phyloP scores from a whole-genome alignment of 2,888 invertebrate genomes.

The Hyalella azteca region DNA sequence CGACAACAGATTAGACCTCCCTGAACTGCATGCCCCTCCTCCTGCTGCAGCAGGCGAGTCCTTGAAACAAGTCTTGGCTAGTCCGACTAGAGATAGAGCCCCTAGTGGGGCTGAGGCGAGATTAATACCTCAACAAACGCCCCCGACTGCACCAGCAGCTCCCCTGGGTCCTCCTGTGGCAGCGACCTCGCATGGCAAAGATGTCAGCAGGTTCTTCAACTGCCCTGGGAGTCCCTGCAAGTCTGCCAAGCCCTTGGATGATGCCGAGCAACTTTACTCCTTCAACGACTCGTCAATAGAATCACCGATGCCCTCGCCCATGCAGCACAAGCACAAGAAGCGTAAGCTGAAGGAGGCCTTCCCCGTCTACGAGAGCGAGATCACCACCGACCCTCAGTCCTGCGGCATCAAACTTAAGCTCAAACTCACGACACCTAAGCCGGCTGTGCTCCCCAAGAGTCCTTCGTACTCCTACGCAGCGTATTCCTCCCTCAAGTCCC shows the following conservation, averaged over 20 bases:
- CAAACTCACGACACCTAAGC: slow-evolving; percentile 48
- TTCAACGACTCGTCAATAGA: slow-evolving; percentile 28
- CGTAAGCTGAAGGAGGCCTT: background rate
- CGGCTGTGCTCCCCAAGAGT: slow-evolving; percentile 31
- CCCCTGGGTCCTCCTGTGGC: no score
- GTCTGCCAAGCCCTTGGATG: background rate
- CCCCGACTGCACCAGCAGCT: no score
- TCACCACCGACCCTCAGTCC: slow-evolving; percentile 53
- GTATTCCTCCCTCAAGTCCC: background rate
- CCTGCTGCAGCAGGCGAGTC: no score
- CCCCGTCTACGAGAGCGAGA: slow-evolving; percentile 54
- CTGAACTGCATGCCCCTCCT: no score
- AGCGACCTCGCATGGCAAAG: no score
- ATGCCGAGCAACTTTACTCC: slow-evolving; percentile 4
- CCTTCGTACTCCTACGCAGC: slow-evolving; percentile 30
- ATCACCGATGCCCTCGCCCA: background rate
- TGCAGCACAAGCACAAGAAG: background rate
- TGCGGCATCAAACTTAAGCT: slow-evolving; percentile 57
- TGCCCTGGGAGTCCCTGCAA: background rate
- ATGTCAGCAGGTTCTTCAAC: no score
- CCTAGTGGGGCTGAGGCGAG: no score
- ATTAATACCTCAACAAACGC: no score
- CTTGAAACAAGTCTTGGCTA: no score
- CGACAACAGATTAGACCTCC: no score
- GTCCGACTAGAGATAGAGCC: no score